Base-by-base conservation (phyloP, 2,888 invertebrate genomes). In the Drosophila nr. medialis region DNA sequence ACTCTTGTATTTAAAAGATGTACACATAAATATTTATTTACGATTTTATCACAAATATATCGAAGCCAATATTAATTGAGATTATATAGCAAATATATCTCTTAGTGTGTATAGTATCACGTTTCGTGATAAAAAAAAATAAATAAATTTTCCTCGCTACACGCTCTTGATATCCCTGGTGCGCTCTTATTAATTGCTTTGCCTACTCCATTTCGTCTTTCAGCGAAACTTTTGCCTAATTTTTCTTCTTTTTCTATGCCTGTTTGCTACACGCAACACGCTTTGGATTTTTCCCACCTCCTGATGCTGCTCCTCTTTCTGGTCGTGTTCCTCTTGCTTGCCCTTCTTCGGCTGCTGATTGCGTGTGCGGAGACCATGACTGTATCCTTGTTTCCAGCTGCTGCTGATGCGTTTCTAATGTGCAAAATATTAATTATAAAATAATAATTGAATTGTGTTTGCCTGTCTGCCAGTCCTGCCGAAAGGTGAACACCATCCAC, bases 371-470 rank as follows among this genome's bases (percentile, higher is more conserved):
- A 54, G 72, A 64, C 74, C 83, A 86, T 80, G 75, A 78, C 54
- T 69, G 55, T 13, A n/a, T n/a, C 18, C 59, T 36, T 62, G 45
- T 29, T 27, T 70, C 36, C 87, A 81, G 85, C 81, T 85, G 89
- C 82, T 81, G 71, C 67, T 86, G 90, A 90, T 86, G 86, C 83
- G 90, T 76, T 90, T 90, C 83, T 86, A 86, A 86, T 86, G 86
- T 80, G 86, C 86, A 83, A 90, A 86, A 86, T 86, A 86, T 86
- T 86, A 86, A 86, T 86, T 90, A 86, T 88, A 89, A 86, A 89
- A 88, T 86, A 89, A 88, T 90, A 86, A 86, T 86, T 90, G 86
- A 89, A 86, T 90, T 86, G 85, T 85, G 88, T 72, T 60, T 60
- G 27, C 30, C 58, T n/a, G 64, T 65, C 64, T 77, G 80, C 75